Base-by-base conservation (phyloP, 2,113 vertebrate species). In the Dicrurus megarhynchus region DNA sequence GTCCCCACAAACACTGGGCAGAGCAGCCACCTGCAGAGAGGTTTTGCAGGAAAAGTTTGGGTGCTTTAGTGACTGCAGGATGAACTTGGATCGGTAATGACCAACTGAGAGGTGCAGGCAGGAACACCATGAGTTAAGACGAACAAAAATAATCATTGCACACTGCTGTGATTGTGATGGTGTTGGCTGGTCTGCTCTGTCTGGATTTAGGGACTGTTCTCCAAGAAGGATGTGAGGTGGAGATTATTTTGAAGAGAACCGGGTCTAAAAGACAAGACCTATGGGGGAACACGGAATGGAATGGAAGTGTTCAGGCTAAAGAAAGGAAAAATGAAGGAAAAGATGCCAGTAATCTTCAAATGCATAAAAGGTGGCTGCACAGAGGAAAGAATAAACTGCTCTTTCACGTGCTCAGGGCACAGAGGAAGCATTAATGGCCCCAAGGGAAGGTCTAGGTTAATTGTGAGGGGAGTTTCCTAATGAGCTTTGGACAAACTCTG, bases 401-500 rank as follows among this genome's bases (percentile, higher is more conserved):
- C 46, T 86, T 78, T 57, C 19, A 14, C 8, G 7, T 86, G n/a
- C 46, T 73, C 13, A 65, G 28, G 56, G 68, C 63, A 64, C 57
- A 80, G 53, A 63, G 55, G 22, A 92, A 64, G 61, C 74, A 68
- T 69, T 56, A 88, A 69, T 21, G 32, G 24, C 70, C 83, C 52
- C 61, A 28, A 35, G 79, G n/a, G 41, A 75, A 96, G 61, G 35
- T 64, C 77, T 35, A 65, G 42, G 32, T 84, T 89, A 74, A 47
- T 42, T 77, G 59, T 50, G 79, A 92, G 59, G 26, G 37, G 90
- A 86, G 42, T 24, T 83, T 80, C 32, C 75, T 86, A 77, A 85
- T n/a, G 55, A 93, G 55, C 93, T 95, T 63, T 94, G 64, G 33
- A 57, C 63, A 83, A 87, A 89, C 67, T 78, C 80, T 67, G 39